Percentiles rank a stretch among this genome's conserved stretches.
Evolutionary conservation across 2,888 invertebrate species (phyloP).

Genomic region (Asteroscopus sphinx): DNA sequence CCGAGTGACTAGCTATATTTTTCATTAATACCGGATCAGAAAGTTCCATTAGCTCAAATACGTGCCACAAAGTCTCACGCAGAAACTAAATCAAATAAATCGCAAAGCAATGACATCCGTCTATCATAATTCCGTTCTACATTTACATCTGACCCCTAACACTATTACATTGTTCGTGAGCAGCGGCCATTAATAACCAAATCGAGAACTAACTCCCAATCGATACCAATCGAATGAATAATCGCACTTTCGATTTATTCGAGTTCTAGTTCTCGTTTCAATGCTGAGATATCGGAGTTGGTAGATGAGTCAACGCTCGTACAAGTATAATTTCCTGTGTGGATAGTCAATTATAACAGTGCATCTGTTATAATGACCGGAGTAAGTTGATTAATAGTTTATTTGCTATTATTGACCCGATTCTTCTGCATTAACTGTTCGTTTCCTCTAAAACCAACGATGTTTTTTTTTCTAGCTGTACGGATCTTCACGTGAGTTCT

Average conservation of each 20-base stretch:
- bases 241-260: constrained; percentile 35
- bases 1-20: constrained; percentile 17
- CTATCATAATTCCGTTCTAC: constrained; percentile 25
- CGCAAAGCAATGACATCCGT: constrained; percentile 25
- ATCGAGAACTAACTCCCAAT: constrained; percentile 35
- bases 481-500: constrained; percentile 19
- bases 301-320: constrained; percentile 63
- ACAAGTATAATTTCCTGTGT: constrained; percentile 64
- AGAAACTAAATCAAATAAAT: constrained; percentile 18
- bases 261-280: constrained; percentile 27
- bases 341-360: constrained; percentile 62
- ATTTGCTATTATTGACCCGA: constrained; percentile 54
- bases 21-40: constrained; percentile 31
- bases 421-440: constrained; percentile 35
- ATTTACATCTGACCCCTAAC: constrained; percentile 31
- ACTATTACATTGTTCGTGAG: constrained; percentile 39
- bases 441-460: constrained; percentile 46
- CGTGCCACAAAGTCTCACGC: constrained; percentile 15
- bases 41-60: constrained; percentile 27
- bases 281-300: constrained; percentile 38
- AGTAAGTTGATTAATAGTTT: constrained; percentile 58
- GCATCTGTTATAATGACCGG: constrained; percentile 57
- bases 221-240: constrained; percentile 36
- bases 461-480: constrained; percentile 26
- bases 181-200: constrained; percentile 29